Base-by-base conservation (phyloP, 23 tunicate genomes). In the Phallusia fumigata region DNA sequence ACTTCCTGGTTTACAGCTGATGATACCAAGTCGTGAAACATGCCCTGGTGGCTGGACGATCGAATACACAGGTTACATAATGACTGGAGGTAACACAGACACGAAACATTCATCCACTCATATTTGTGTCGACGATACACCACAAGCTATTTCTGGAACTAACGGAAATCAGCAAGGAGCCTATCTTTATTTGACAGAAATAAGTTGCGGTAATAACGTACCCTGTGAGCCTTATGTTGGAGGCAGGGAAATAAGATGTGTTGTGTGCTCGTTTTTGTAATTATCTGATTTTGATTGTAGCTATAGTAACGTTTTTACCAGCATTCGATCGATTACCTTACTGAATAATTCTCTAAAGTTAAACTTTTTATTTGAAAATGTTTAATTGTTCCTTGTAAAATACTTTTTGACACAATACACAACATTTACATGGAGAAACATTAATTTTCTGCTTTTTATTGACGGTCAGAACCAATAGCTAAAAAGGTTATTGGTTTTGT, bases 51-150 rank as follows among this genome's bases (percentile, higher is more conserved):
- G 81, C 32, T 85, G 88, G 88, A 64, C 80, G 34, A 52, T 18
- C 32, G 83, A 85, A 85, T 85, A 85, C 75, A 33, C 32, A 21
- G 88, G 88, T 33, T 85, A 77, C 83, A 85, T 85, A 52, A 85
- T 85, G 88, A 47, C 88, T 18, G 88, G 83, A 15, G 74, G 82
- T 64, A 52, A 85, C 64, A 35, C 80, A 32, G 88, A 85, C 33
- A 40, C 47, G 47, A 78, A 78, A 36, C 88, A 85, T 33, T 21
- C 88, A 22, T 32, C 88, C 31, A 50, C 33, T 32, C 52, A 30
- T 24, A 78, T 85, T 0, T 85, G 88, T 11, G 88, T 85, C 16
- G 88, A 85, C 24, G 88, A 85, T 30, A 64, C 32, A 36, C 88
- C 88, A 21, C 88, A 85, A 78, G 83, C 79, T 24, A 76, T 85